Evolutionary conservation across 53 echinoderm and acorn worm genomes (phyloP).

Genomic region (Zoroaster sp.): DNA sequence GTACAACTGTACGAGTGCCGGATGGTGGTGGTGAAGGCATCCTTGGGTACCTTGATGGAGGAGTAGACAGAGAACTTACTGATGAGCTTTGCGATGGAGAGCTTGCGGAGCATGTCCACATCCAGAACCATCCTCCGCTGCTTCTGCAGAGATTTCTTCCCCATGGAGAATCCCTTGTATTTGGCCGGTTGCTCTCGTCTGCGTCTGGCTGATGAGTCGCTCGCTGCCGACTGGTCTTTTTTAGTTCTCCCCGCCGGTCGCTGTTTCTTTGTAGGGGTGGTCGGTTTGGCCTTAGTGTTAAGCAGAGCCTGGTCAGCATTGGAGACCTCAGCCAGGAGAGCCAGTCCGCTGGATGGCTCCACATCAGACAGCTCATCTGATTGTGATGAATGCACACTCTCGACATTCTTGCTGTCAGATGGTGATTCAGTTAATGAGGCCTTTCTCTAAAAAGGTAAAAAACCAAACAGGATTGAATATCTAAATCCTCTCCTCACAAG

Average conservation of each 20-base stretch:
- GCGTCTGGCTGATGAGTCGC: background rate
- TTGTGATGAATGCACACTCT: background rate
- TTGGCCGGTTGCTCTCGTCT: slow-evolving; percentile 19
- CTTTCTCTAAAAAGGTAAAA: slow-evolving; percentile 4
- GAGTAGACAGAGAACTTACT: slow-evolving; percentile 76
- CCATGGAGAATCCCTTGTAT: slow-evolving; percentile 32
- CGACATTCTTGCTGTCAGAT: background rate
- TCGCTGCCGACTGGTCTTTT: background rate
- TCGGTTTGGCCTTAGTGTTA: background rate
- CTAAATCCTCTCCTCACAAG: too few species aligned
- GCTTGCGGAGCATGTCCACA: slow-evolving; percentile 82
- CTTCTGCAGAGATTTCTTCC: background rate
- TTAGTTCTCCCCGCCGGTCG: background rate
- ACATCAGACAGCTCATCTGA: background rate
- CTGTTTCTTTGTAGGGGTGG: background rate
- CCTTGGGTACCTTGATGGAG: slow-evolving; percentile 77
- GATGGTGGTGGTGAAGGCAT: slow-evolving; percentile 43
- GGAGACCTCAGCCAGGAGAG: slow-evolving; percentile 22
- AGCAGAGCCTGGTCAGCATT: slow-evolving; percentile 17
- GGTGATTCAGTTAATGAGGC: background rate
- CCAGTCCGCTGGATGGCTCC: slow-evolving; percentile 24
- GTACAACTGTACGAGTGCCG: slow-evolving; percentile 89
- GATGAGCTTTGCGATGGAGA: slow-evolving; percentile 80
- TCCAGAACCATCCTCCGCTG: slow-evolving; percentile 63
- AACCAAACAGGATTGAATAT: background rate